phyloP scores from a whole-genome alignment of 64 coral and sea anemone species.

The Montipora capricornis region DNA sequence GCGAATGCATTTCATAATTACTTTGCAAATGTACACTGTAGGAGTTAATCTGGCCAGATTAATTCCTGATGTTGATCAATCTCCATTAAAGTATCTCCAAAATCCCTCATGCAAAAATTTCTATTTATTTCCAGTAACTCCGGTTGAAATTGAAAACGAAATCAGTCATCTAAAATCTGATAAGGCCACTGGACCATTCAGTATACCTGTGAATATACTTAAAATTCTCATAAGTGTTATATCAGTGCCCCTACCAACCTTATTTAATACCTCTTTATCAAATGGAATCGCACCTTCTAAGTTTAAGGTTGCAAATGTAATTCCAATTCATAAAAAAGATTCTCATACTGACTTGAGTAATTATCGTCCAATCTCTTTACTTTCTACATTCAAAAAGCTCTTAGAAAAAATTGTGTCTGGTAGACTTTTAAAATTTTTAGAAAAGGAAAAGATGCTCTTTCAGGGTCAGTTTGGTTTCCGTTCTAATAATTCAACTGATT shows the following conservation, averaged over 20 bases:
- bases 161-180: background rate
- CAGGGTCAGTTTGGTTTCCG: background rate
- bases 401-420: background rate
- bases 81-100: background rate
- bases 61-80: slow-evolving; percentile 22
- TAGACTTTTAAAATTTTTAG: background rate
- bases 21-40: slow-evolving; percentile 11
- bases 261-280: too few species aligned
- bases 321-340: background rate
- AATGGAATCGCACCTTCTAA: background rate
- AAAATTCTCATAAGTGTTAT: slow-evolving; percentile 18
- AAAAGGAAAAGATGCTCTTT: background rate
- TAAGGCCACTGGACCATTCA: slow-evolving; percentile 20
- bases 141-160: background rate
- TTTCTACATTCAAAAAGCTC: background rate
- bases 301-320: background rate
- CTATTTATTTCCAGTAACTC: background rate
- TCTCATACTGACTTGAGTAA: background rate
- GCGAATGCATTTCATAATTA: slow-evolving; percentile 51
- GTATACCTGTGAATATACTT: slow-evolving; percentile 17
- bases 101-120: background rate
- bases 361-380: background rate
- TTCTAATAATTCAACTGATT: background rate
- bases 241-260: background rate
- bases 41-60: slow-evolving; percentile 22